phyloP scores from a whole-genome alignment of 35 echinoderm and acorn worm genomes.

The Diadema setosum region DNA sequence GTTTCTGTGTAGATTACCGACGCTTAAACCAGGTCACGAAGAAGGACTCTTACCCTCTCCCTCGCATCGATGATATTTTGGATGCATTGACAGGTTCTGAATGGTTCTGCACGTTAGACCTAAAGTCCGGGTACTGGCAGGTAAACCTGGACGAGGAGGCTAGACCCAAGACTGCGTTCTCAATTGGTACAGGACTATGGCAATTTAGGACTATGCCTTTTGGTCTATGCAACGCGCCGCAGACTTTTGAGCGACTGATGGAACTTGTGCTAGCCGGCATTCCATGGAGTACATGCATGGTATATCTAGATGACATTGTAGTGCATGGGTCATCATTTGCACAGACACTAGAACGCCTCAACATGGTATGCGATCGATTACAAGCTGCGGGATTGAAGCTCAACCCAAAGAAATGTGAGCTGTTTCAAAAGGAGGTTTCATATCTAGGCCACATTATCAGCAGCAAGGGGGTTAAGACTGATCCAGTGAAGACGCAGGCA shows the following conservation, averaged over 20 bases:
- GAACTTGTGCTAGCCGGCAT: slow-evolving; percentile 11
- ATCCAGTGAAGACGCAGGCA: slow-evolving; percentile 19
- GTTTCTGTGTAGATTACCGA: slow-evolving; percentile 58
- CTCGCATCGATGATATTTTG: slow-evolving; percentile 42
- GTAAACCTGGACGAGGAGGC: slow-evolving; percentile 43
- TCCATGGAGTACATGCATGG: slow-evolving; percentile 48
- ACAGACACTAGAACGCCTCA: not conserved
- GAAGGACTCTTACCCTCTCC: slow-evolving; percentile 49
- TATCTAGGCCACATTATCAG: slow-evolving; percentile 58
- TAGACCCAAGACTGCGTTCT: slow-evolving; percentile 56
- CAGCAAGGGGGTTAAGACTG: slow-evolving; percentile 2
- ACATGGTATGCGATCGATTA: slow-evolving; percentile 9
- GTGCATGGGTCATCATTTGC: slow-evolving; percentile 8
- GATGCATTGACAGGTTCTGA: slow-evolving; percentile 39
- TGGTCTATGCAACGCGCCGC: slow-evolving; percentile 42
- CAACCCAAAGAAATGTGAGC: slow-evolving; percentile 57
- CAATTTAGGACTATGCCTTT: slow-evolving; percentile 31
- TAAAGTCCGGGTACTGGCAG: slow-evolving; percentile 80
- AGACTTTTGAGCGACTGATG: slow-evolving; percentile 61
- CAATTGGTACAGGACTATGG: slow-evolving; percentile 39
- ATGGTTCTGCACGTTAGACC: slow-evolving; percentile 69
- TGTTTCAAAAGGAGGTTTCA: slow-evolving; percentile 37
- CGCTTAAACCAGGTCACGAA: slow-evolving; percentile 39
- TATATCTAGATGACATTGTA: slow-evolving; percentile 78
- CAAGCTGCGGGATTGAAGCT: slow-evolving; percentile 30